A percentile compares a stretch with the other conserved stretches of the same genome.
These are phyloP conservation scores for Periophthalmodon schlosseri DNA, from an alignment of 2,113 vertebrate species.

Conservation along the genomic window DNA sequence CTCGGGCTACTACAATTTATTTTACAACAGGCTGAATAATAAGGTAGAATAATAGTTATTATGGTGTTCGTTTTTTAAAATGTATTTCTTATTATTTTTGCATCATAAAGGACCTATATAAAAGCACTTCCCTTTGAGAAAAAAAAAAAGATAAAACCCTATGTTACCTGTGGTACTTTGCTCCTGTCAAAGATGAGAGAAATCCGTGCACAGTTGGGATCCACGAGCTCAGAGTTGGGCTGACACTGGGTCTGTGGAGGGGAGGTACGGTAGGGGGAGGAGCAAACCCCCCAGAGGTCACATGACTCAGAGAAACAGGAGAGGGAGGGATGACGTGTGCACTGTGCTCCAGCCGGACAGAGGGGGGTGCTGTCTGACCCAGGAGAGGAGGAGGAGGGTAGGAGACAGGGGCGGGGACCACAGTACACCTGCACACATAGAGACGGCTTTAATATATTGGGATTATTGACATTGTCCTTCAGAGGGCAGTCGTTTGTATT, in stretches of 20 bases:
- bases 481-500: neutral
- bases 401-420: conserved; percentile 85
- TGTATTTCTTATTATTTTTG: no score
- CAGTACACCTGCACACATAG: conserved; percentile 84
- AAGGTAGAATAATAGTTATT: no score
- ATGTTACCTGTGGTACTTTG: conserved; percentile 85
- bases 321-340: conserved; percentile 77
- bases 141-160: no score
- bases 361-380: conserved; percentile 45
- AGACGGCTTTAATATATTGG: neutral
- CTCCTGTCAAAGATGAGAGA: conserved; percentile 86
- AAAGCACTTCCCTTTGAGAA: no score
- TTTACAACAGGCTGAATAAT: no score
- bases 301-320: conserved; percentile 89
- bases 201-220: conserved; percentile 89
- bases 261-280: conserved; percentile 65
- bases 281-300: conserved; percentile 87
- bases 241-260: conserved; percentile 80
- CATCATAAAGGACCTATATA: no score
- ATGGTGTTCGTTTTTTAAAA: no score
- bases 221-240: conserved; percentile 84
- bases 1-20: no score
- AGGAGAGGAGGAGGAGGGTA: conserved; percentile 60
- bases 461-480: no score
- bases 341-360: conserved; percentile 84